Base-by-base conservation (phyloP, 2,797 vertebrate species). In the Lutjanus campechanus region DNA sequence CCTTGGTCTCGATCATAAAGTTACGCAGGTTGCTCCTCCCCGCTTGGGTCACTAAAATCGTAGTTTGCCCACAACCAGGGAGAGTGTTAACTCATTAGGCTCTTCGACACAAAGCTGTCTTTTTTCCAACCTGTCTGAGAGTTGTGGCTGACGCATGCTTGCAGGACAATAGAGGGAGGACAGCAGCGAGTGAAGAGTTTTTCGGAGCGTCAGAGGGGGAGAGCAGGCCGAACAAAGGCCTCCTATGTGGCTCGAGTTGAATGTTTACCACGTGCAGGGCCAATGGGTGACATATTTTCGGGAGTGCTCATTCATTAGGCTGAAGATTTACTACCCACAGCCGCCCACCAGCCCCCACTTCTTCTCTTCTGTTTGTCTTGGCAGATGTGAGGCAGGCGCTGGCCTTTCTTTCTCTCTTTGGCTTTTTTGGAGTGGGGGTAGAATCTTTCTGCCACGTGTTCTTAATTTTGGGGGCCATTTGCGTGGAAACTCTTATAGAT, bases 311-410 rank as follows among this genome's bases (percentile, higher is more conserved):
- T 95, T 95, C 93, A 93, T 95, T 94, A 94, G 91, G 81, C 85
- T 47, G 78, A 92, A 90, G 91, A 96, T 95, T 96, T 94, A 95
- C 89, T 77, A 78, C 81, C 93, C 92, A 89, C 72, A 66, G 66
- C 56, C 74, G 10, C 46, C 79, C 61, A 44, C 61, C 78, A 78
- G 58, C 88, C 90, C 85, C 81, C 81, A 44, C 80, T 75, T 77
- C 90, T 91, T 89, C 91, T 74, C 65, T 77, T 92, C 92, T 92
- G 89, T 95, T 96, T 95, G 86, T 89, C 87, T 92, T 93, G 95
- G 94, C 95, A 96, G 94, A 96, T 97, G 95, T 95, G 90, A 95
- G 90, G 90, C 92, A 90, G 93, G 90, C 93, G 82, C 93, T 87
- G 88, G 85, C 85, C 89, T 90, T 83, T 85, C 87, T 85, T 51